Percentiles rank a stretch among this genome's conserved stretches.
These are phyloP conservation scores for Drosophila repletoides DNA, from an alignment of 1,140 invertebrate species.

Conservation along the genomic window DNA sequence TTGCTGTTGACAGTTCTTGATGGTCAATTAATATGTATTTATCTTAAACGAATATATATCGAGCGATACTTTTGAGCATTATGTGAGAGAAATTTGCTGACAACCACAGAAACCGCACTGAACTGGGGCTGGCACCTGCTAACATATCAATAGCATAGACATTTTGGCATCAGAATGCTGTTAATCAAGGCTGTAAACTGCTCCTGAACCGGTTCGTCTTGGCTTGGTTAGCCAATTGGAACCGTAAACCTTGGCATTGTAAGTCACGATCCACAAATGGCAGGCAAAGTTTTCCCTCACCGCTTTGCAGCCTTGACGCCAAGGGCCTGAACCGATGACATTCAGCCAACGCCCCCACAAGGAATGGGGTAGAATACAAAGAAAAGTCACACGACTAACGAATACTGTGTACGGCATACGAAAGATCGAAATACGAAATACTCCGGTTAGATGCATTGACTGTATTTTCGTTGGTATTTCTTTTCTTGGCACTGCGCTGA, in stretches of 20 bases:
- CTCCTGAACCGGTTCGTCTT: too few species aligned
- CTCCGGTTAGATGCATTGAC: conserved; percentile 25
- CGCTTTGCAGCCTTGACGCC: conserved; percentile 2
- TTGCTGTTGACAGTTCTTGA: conserved; percentile 55
- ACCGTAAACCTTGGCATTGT: too few species aligned
- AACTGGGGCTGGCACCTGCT: conserved; percentile 34
- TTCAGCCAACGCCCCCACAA: neutral
- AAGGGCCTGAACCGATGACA: conserved; percentile 14
- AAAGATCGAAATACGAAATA: conserved; percentile 25
- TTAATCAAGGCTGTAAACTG: neutral
- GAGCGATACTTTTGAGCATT: conserved; percentile 1
- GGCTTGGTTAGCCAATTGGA: too few species aligned
- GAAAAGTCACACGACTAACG: conserved; percentile 50
- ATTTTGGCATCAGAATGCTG: neutral
- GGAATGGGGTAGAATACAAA: conserved; percentile 33
- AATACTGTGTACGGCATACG: conserved; percentile 18
- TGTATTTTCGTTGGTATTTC: neutral
- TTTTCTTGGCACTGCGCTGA: conserved; percentile 33
- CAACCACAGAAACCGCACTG: conserved; percentile 13
- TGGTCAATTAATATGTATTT: conserved; percentile 76
- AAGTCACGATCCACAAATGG: too few species aligned
- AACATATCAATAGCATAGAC: conserved; percentile 9
- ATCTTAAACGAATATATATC: conserved; percentile 36
- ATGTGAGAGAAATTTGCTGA: conserved; percentile 21
- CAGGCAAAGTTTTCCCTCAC: too few species aligned